A percentile compares a stretch with the other conserved stretches of the same genome.
These are phyloP conservation scores for Calephelis nemesis DNA, from an alignment of 1,140 invertebrate genomes.

Conservation along the genomic window DNA sequence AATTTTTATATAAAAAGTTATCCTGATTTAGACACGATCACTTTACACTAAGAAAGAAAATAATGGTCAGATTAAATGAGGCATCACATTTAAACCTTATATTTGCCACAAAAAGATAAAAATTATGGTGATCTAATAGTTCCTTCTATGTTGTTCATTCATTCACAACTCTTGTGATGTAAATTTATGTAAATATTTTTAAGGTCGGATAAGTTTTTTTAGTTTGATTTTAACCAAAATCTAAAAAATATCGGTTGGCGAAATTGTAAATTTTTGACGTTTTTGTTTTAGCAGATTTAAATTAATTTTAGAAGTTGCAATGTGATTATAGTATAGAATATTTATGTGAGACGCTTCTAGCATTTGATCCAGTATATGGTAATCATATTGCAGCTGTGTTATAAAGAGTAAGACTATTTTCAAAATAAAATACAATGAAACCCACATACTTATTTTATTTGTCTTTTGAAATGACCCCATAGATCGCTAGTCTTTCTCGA, in stretches of 20 bases:
- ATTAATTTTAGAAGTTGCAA: constrained; percentile 36
- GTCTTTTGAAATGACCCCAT: no score
- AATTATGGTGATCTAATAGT: constrained; percentile 44
- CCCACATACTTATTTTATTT: constrained; percentile 36
- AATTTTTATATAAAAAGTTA: no score
- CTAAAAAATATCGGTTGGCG: constrained; percentile 34
- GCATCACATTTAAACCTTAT: background rate
- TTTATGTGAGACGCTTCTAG: constrained; percentile 29
- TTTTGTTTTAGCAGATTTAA: constrained; percentile 36
- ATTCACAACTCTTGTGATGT: constrained; percentile 59
- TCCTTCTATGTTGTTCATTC: constrained; percentile 46
- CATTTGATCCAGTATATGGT: constrained; percentile 32
- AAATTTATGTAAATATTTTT: constrained; percentile 73
- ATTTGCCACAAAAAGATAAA: background rate
- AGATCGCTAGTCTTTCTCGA: no score
- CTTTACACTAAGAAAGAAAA: no score
- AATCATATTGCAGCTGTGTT: constrained; percentile 50
- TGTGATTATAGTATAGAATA: constrained; percentile 37
- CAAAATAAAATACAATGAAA: constrained; percentile 52
- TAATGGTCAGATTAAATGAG: background rate
- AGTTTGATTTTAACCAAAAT: constrained; percentile 29
- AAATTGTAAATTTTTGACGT: constrained; percentile 39
- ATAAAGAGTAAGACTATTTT: constrained; percentile 62
- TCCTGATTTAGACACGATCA: no score
- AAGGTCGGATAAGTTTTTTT: constrained; percentile 51